phyloP scores from a whole-genome alignment of 2,113 vertebrate genomes.

The Oncorhynchus kisutch region DNA sequence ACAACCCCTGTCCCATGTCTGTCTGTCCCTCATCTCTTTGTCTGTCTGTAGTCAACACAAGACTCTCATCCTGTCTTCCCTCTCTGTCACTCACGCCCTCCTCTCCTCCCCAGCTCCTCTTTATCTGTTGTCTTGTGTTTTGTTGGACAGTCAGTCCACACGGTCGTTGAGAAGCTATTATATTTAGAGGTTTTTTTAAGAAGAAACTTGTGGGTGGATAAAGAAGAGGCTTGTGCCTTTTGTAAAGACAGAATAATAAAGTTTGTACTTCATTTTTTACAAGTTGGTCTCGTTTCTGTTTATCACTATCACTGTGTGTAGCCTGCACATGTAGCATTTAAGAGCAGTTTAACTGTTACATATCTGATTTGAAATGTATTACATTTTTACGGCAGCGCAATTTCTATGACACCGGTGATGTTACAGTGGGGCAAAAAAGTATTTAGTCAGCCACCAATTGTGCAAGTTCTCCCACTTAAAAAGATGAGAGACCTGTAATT shows the following conservation, averaged over 20 bases:
- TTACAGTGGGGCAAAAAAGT: neutral
- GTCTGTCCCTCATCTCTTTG: constrained; percentile 10
- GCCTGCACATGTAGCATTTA: no score
- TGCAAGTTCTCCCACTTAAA: no score
- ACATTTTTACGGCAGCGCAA: neutral
- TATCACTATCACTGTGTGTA: neutral
- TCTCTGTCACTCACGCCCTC: constrained; percentile 34
- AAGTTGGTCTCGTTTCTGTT: constrained; percentile 31
- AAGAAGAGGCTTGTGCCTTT: constrained; percentile 96
- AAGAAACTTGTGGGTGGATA: constrained; percentile 78
- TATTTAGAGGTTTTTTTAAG: constrained; percentile 83
- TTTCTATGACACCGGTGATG: neutral
- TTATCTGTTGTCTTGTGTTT: constrained; percentile 34
- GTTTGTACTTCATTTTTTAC: constrained; percentile 93
- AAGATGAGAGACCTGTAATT: no score
- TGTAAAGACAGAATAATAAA: constrained; percentile 99
- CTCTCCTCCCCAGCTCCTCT: constrained; percentile 1
- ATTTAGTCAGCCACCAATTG: no score
- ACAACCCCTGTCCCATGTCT: neutral
- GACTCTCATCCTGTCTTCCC: constrained; percentile 15
- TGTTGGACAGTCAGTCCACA: constrained; percentile 67
- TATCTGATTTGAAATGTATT: neutral
- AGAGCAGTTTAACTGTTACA: neutral
- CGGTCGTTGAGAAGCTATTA: constrained; percentile 92
- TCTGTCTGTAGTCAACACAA: constrained; percentile 35